phyloP scores from a whole-genome alignment of 2,113 vertebrate genomes.

The Ceyx margarethae region DNA sequence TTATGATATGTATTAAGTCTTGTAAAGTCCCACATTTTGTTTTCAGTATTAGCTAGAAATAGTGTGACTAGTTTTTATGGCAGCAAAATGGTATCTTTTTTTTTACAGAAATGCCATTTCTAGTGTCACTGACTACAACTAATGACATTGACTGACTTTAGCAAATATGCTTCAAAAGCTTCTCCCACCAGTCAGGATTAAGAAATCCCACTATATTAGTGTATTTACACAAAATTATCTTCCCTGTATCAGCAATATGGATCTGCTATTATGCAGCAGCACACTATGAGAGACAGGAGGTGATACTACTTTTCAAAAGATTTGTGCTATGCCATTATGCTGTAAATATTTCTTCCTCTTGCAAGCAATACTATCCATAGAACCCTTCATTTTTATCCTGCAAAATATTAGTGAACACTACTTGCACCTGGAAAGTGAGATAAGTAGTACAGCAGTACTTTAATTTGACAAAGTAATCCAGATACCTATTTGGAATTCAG shows the following conservation, averaged over 20 bases:
- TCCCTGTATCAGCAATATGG: constrained; percentile 32
- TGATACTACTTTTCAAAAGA: constrained; percentile 49
- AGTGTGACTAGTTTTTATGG: neutral
- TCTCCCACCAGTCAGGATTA: constrained; percentile 51
- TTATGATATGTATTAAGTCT: neutral
- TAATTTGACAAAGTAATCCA: constrained; percentile 59
- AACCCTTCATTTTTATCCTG: constrained; percentile 16
- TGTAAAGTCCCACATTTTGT: neutral
- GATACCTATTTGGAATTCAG: constrained; percentile 36
- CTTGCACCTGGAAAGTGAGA: constrained; percentile 48
- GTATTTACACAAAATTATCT: constrained; percentile 54
- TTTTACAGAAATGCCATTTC: constrained; percentile 27
- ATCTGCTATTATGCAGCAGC: constrained; percentile 6
- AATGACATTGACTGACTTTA: constrained; percentile 44
- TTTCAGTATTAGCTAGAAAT: constrained; percentile 13
- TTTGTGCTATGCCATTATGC: constrained; percentile 17
- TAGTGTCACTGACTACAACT: constrained; percentile 44
- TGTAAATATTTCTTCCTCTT: constrained; percentile 51
- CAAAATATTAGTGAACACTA: constrained; percentile 21
- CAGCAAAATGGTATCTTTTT: neutral
- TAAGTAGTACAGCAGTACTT: constrained; percentile 44
- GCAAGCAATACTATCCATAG: constrained; percentile 21
- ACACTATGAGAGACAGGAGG: constrained; percentile 21
- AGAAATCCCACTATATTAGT: constrained; percentile 47
- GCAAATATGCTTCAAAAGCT: constrained; percentile 53